Evolutionary conservation across 2,797 vertebrate genomes (phyloP), one percentile per base, ranked within the genome.

Genomic region (Syncerus caffer): DNA sequence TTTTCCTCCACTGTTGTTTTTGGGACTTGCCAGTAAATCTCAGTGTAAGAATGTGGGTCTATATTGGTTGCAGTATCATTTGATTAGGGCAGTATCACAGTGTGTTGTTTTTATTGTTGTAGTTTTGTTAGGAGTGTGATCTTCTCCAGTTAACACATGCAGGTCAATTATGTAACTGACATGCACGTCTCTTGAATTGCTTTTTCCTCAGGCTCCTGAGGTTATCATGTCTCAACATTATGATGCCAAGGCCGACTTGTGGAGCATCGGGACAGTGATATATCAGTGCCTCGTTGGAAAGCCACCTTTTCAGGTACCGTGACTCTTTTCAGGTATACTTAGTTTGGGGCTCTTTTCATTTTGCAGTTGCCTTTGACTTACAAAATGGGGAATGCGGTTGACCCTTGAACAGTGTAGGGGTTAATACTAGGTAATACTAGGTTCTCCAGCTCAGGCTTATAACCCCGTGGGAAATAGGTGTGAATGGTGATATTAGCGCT

Each of bases 141-240:
- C 23, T 79, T 91, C 94, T 17, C 6, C 55, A 94, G 60, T 71
- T 86, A 78, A 34, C 53, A 50, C 58, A 11, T 82, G 19, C 23
- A 34, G 76, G 12, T 88, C 89, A 82, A 74, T 82, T 78, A 85
- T 57, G 2, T 92, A 87, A 79, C 50, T 96, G 92, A 93, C 9
- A 19, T 57, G 4, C 14, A 3, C 67, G 4, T 53, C 14, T 95
- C 86, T 86, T 97, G 76, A 95, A 94, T 71, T 38, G 93, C 93
- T 85, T 83, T 94, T 25, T 91, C 96, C 95, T 67, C 98, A 99
- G 99, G 99, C 99, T 93, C 99, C 99, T 25, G 99, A 99, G 98
- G 99, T 99, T 97, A 99, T 99, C 96, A 99, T 99, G 99, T 99
- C 99, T 88, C 99, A 99, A 98, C 99, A 99, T 95, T 99, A 99